Evolutionary conservation across 64 coral and sea anemone genomes (phyloP).

Genomic region (Astreopora myriophthalma): DNA sequence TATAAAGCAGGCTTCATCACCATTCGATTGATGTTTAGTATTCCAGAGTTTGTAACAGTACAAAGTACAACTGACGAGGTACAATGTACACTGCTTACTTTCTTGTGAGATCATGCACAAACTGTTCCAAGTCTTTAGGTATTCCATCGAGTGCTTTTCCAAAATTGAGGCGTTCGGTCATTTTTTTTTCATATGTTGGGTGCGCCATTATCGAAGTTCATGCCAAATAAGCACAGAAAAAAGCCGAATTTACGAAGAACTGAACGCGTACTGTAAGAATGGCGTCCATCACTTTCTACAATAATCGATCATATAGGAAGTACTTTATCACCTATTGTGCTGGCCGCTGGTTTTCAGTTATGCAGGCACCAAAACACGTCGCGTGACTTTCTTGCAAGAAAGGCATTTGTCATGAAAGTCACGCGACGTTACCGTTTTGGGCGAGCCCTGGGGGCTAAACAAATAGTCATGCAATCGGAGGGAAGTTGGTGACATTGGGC

Average conservation of each 20-base stretch:
- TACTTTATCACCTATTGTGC: background rate
- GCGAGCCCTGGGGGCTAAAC: no score
- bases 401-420: background rate
- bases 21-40: no score
- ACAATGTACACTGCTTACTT: constrained; percentile 49
- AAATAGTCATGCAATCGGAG: no score
- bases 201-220: constrained; percentile 71
- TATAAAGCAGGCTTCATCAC: no score
- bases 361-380: background rate
- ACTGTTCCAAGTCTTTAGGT: constrained; percentile 29
- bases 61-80: background rate
- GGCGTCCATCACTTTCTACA: no score
- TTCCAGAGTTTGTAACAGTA: no score
- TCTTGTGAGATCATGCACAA: constrained; percentile 84
- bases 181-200: constrained; percentile 71
- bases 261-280: background rate
- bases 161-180: constrained; percentile 91
- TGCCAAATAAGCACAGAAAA: background rate
- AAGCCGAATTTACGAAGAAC: background rate
- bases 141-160: constrained; percentile 90
- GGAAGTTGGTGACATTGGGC: no score
- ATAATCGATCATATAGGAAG: background rate
- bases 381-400: background rate
- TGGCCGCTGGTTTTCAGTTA: background rate
- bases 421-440: no score